Conservation (phyloP, 2,113 vertebrate genomes). For the Spheniscus mendiculus region DNA sequence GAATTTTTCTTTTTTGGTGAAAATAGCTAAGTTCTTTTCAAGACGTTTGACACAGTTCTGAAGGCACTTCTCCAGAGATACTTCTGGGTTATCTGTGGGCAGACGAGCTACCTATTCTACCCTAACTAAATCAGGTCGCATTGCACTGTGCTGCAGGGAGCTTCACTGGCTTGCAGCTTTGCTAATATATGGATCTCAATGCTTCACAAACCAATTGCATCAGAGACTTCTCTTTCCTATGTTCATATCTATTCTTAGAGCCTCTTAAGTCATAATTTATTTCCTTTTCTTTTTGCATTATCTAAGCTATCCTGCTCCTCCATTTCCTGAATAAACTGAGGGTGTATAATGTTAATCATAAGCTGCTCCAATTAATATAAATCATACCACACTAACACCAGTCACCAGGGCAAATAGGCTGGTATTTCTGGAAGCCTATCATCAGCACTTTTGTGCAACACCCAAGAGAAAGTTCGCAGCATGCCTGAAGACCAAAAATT, state of each 20-base stretch:
- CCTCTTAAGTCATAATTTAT: neutral
- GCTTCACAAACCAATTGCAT: neutral
- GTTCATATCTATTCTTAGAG: neutral
- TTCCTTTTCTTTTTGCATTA: neutral
- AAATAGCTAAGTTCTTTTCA: neutral
- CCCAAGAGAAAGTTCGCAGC: neutral
- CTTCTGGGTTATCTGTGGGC: neutral
- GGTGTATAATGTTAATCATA: neutral
- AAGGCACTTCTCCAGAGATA: neutral
- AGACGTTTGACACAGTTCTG: neutral
- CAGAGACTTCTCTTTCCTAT: neutral
- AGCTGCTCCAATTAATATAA: neutral
- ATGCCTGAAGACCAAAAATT: neutral
- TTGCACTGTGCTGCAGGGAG: neutral
- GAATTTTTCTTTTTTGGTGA: neutral
- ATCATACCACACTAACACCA: neutral
- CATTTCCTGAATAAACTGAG: conserved; percentile 3
- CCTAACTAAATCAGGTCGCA: neutral
- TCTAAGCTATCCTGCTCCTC: neutral
- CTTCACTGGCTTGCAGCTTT: neutral
- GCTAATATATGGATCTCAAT: neutral
- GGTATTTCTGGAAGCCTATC: neutral
- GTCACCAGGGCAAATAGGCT: neutral
- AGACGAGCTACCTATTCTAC: neutral
- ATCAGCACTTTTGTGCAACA: neutral